Evolutionary conservation across 2,113 vertebrate species (phyloP), one percentile per base, ranked within the genome.

Genomic region (Coryphaenoides rupestris): DNA sequence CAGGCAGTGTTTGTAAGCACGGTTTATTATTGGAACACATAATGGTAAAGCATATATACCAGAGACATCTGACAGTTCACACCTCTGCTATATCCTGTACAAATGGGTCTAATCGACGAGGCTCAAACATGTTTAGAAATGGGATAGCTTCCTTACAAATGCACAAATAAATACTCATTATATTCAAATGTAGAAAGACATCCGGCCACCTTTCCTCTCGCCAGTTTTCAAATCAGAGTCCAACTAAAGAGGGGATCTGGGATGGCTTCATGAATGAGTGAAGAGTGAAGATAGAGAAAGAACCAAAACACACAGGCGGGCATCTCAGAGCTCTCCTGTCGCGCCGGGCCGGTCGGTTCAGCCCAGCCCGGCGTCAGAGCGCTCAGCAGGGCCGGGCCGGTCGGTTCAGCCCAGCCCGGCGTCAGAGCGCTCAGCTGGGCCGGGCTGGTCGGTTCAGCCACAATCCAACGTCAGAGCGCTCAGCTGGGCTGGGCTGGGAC

Each of bases 21-120:
- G 87, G 92, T 99, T 99, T 99, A 99, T 97, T 97, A 94, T 97
- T 97, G 94, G 94, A 94, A 98, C 94, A 97, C 90, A 91, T 95
- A 96, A 94, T 95, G 92, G 92, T 93, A 96, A 97, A 99, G 95
- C 95, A 98, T 96, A 98, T 95, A 97, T 95, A 96, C 95, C 95
- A 96, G 94, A 96, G 94, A 96, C 94, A 94, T 93, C 92, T 92
- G 92, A 95, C 94, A 96, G 94, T 94, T 93, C 89, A 88, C 92
- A 95, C 89, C 94, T 90, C 88, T 91, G 94, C 94, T 93, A 93
- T 88, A 89, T 94, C 92, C 94, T 94, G 94, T 94, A 96, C 93
- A 94, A 89, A 90, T 76, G 89, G 90, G 88, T 93, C 84, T 95
- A 94, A 92, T 94, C 94, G 93, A 96, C 91, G 93, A 90, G 91